phyloP scores from a whole-genome alignment of 2,888 invertebrate genomes.

The Cheilosia grossa region DNA sequence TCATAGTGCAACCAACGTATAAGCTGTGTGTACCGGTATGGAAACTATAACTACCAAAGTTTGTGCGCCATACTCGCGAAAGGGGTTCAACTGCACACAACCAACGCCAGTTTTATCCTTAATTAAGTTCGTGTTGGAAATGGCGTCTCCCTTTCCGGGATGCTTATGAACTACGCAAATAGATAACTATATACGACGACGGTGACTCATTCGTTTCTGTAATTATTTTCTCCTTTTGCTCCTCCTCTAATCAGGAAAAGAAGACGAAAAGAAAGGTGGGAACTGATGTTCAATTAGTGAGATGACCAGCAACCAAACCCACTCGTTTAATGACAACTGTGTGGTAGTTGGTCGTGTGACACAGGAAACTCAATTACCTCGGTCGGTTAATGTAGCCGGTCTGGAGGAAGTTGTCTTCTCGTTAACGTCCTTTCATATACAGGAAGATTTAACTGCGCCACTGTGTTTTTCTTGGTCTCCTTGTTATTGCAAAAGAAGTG shows the following conservation, averaged over 20 bases:
- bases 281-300: constrained; percentile 70
- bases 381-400: constrained; percentile 25
- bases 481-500: constrained; percentile 27
- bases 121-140: constrained; percentile 59
- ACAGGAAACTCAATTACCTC: constrained; percentile 65
- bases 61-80: constrained; percentile 18
- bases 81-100: neutral
- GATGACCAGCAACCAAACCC: constrained; percentile 56
- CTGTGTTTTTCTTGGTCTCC: neutral
- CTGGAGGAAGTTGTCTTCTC: constrained; percentile 44
- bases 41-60: constrained; percentile 12
- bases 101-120: constrained; percentile 29
- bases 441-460: constrained; percentile 28
- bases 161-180: neutral
- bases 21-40: too few species aligned
- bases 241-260: constrained; percentile 54
- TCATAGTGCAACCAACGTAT: too few species aligned
- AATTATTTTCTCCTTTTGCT: constrained; percentile 55
- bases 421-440: constrained; percentile 49
- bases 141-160: constrained; percentile 22
- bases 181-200: constrained; percentile 13
- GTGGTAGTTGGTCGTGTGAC: constrained; percentile 40
- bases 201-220: constrained; percentile 55
- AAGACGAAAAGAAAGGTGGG: constrained; percentile 55
- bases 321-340: constrained; percentile 53